A percentile compares a stretch with the other conserved stretches of the same genome.
Conservation (phyloP, 1,140 invertebrate genomes). For the Holotrichia oblita region DNA sequence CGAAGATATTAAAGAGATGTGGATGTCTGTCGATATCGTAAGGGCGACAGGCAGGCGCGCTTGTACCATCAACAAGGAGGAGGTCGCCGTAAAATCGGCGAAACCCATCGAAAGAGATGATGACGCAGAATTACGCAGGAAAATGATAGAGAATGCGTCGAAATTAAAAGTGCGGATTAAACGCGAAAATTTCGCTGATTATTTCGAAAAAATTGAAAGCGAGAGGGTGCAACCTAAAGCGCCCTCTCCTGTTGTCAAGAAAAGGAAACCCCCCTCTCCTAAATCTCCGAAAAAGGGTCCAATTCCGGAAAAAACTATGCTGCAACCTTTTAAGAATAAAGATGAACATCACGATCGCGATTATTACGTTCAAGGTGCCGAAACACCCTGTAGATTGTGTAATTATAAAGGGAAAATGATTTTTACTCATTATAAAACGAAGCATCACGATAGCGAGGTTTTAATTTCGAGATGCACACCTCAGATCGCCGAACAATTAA, state of each 20-base stretch:
- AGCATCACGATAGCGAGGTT: background rate
- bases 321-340: background rate
- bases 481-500: background rate
- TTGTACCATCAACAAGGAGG: conserved; percentile 60
- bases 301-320: too few species aligned
- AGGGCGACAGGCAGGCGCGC: conserved; percentile 65
- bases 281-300: background rate
- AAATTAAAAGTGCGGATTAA: background rate
- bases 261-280: background rate
- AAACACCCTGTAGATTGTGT: conserved; percentile 7
- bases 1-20: conserved; percentile 74
- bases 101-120: background rate
- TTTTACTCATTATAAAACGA: background rate
- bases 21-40: conserved; percentile 70
- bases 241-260: background rate
- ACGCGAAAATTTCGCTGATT: background rate
- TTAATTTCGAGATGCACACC: background rate
- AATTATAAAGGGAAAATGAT: background rate
- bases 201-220: background rate
- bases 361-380: background rate
- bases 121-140: background rate
- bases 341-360: background rate
- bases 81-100: background rate
- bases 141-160: background rate
- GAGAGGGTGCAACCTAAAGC: background rate